These are phyloP conservation scores for Danio kyathit DNA, from an alignment of 2,797 vertebrate genomes.

Conservation along the genomic window DNA sequence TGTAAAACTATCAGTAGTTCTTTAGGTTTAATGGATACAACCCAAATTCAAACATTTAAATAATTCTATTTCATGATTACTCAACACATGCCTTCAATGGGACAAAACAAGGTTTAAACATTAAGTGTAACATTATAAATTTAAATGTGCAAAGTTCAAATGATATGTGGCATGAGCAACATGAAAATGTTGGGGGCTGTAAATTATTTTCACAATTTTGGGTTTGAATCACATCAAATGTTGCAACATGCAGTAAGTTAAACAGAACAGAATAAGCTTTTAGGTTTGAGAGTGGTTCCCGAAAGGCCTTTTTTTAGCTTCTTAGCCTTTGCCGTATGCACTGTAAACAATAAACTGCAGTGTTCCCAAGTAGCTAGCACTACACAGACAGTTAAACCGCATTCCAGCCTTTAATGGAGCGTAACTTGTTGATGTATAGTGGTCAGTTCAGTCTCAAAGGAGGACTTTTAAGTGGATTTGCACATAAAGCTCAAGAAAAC, in stretches of 20 bases:
- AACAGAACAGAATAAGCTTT: background rate
- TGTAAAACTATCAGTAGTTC: too few relatives aligned
- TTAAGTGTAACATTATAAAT: background rate
- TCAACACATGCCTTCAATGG: too few relatives aligned
- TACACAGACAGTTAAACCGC: slow-evolving; percentile 37
- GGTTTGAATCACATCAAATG: background rate
- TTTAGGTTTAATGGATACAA: too few relatives aligned
- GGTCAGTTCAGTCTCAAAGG: slow-evolving; percentile 1
- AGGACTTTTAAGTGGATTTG: slow-evolving; percentile 34
- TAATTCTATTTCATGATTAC: too few relatives aligned
- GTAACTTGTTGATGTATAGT: slow-evolving; percentile 33
- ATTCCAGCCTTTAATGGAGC: slow-evolving; percentile 25
- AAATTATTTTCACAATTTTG: background rate
- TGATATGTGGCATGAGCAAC: background rate
- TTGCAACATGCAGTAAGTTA: background rate
- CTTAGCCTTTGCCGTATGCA: background rate
- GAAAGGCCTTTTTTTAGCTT: background rate
- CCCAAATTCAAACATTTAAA: too few relatives aligned
- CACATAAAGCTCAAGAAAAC: slow-evolving; percentile 34
- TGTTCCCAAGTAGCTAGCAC: slow-evolving; percentile 8
- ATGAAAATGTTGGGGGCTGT: background rate
- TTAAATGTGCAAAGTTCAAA: background rate
- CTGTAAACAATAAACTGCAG: slow-evolving; percentile 20
- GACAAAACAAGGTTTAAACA: background rate
- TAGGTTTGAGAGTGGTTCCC: background rate